A percentile compares a stretch with the other conserved stretches of the same genome.
These are phyloP conservation scores for Allobates femoralis DNA, from an alignment of 2,797 vertebrate genomes.

Conservation along the genomic window DNA sequence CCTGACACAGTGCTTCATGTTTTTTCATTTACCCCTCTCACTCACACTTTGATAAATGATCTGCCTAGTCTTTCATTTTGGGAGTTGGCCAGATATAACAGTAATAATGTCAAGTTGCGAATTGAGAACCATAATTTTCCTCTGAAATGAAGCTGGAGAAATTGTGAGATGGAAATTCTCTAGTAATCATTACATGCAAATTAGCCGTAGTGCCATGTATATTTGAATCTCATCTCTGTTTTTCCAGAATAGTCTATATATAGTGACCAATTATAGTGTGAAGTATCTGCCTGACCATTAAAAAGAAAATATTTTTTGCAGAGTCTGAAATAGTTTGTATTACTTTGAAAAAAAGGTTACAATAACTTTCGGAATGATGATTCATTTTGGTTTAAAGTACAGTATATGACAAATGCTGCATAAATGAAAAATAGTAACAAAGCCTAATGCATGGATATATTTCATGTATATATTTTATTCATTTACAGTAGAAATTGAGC, in stretches of 20 bases:
- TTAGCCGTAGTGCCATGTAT: constrained; percentile 11
- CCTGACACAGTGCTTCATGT: constrained; percentile 36
- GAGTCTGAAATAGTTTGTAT: too few relatives aligned
- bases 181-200: constrained; percentile 56
- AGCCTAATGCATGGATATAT: too few relatives aligned
- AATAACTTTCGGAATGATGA: too few relatives aligned
- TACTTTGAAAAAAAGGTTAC: too few relatives aligned
- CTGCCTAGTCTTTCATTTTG: constrained; percentile 40
- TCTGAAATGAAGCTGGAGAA: constrained; percentile 33
- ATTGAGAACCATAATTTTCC: constrained; percentile 45
- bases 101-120: constrained; percentile 44
- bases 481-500: too few relatives aligned
- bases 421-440: too few relatives aligned
- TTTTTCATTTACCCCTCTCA: constrained; percentile 44
- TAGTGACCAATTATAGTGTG: neutral
- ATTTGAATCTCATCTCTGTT: constrained; percentile 33
- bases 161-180: constrained; percentile 35
- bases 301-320: neutral
- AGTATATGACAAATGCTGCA: too few relatives aligned
- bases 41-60: constrained; percentile 51
- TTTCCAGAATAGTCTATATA: constrained; percentile 19
- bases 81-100: constrained; percentile 45
- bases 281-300: neutral
- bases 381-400: too few relatives aligned
- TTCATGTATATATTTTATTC: too few relatives aligned